A percentile compares a stretch with the other conserved stretches of the same genome.
Conservation (phyloP, 2,888 invertebrate species). For the Drepanosiphum platanoidis region DNA sequence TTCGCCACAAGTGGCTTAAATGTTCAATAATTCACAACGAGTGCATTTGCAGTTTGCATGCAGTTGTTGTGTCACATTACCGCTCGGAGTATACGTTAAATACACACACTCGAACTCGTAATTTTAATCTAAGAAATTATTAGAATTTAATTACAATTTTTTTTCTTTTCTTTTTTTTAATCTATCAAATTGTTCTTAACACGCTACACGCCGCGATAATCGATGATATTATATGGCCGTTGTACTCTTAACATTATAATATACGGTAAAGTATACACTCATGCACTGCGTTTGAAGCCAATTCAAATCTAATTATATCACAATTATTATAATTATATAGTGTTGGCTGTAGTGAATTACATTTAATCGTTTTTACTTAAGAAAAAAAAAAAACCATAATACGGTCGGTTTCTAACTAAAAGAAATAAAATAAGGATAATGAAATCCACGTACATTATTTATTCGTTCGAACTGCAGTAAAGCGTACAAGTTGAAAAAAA, state of each 20-base stretch:
- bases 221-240: neutral
- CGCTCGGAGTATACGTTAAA: too few species aligned
- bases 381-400: neutral
- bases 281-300: neutral
- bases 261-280: neutral
- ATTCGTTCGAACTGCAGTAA: too few species aligned
- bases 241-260: neutral
- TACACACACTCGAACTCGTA: neutral
- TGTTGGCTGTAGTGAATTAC: neutral
- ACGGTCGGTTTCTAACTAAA: neutral
- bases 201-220: neutral
- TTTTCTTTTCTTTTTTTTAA: neutral
- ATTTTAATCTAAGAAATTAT: neutral
- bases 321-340: constrained; percentile 9
- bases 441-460: too few species aligned
- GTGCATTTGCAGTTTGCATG: neutral
- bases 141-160: neutral
- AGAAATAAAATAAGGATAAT: too few species aligned
- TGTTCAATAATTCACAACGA: too few species aligned
- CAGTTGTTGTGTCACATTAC: too few species aligned
- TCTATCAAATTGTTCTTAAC: neutral
- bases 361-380: neutral
- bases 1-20: too few species aligned
- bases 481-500: too few species aligned
- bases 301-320: neutral